A percentile compares a stretch with the other conserved stretches of the same genome.
phyloP scores from a whole-genome alignment of 2,113 vertebrate species.

The Cyprinodon tularosa region DNA sequence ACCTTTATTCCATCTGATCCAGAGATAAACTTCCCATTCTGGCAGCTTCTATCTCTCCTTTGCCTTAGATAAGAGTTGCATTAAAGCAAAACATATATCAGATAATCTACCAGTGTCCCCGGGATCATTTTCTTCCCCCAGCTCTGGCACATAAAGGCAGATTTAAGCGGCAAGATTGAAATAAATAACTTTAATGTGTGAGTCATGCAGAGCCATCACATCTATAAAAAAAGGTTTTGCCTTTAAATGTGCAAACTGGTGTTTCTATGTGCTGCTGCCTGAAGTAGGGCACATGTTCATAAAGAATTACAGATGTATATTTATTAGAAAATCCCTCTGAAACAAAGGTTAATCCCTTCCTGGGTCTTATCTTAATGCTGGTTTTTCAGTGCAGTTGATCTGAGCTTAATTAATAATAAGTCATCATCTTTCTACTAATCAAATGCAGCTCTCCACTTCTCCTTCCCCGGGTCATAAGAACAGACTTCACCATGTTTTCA shows the following conservation, averaged over 20 bases:
- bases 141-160: slow-evolving; percentile 50
- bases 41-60: slow-evolving; percentile 33
- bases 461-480: background rate
- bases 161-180: slow-evolving; percentile 67
- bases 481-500: slow-evolving; percentile 19
- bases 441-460: slow-evolving; percentile 6
- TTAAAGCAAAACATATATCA: slow-evolving; percentile 51
- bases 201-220: slow-evolving; percentile 40
- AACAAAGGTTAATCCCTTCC: slow-evolving; percentile 25
- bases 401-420: slow-evolving; percentile 27
- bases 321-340: slow-evolving; percentile 34
- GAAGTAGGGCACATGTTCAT: slow-evolving; percentile 40
- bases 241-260: slow-evolving; percentile 41
- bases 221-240: slow-evolving; percentile 49
- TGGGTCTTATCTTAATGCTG: slow-evolving; percentile 9
- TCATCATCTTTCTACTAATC: slow-evolving; percentile 18
- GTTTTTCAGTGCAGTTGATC: slow-evolving; percentile 15
- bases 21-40: slow-evolving; percentile 33
- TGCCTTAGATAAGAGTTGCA: slow-evolving; percentile 44
- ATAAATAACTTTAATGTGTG: slow-evolving; percentile 71
- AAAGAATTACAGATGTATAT: slow-evolving; percentile 57
- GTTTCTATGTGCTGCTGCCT: slow-evolving; percentile 44
- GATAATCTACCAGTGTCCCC: slow-evolving; percentile 54
- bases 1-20: slow-evolving; percentile 11
- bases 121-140: slow-evolving; percentile 29